Conservation (phyloP, 2,113 vertebrate species). For the Cettia cetti region DNA sequence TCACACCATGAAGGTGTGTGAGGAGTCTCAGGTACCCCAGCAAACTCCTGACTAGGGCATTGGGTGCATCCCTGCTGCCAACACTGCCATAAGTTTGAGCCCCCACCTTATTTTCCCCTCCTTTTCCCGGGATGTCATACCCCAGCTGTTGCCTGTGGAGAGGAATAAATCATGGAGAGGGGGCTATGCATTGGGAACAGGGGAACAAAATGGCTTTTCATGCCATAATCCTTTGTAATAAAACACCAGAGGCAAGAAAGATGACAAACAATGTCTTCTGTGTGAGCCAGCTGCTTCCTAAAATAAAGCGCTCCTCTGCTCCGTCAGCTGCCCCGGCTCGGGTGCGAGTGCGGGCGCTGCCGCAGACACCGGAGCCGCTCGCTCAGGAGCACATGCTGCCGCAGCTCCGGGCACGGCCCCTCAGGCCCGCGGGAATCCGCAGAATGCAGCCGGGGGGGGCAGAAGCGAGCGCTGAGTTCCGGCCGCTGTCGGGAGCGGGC, state of each 20-base stretch:
- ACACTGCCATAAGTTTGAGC: neutral
- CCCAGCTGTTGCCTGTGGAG: neutral
- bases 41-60: neutral
- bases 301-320: neutral
- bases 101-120: neutral
- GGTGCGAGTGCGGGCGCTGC: neutral
- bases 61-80: neutral
- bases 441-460: neutral
- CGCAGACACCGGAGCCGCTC: neutral
- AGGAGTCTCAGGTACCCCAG: neutral
- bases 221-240: conserved; percentile 46
- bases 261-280: conserved; percentile 30
- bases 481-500: neutral
- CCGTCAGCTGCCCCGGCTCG: neutral
- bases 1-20: neutral
- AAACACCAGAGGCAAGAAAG: neutral
- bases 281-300: conserved; percentile 56
- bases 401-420: neutral
- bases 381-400: neutral
- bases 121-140: neutral
- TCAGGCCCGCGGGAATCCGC: neutral
- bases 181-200: neutral
- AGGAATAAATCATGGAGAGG: neutral
- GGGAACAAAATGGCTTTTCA: conserved; percentile 55
- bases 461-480: neutral